Base-by-base conservation (phyloP, 2,113 vertebrate species). In the Amphiprion ocellaris region DNA sequence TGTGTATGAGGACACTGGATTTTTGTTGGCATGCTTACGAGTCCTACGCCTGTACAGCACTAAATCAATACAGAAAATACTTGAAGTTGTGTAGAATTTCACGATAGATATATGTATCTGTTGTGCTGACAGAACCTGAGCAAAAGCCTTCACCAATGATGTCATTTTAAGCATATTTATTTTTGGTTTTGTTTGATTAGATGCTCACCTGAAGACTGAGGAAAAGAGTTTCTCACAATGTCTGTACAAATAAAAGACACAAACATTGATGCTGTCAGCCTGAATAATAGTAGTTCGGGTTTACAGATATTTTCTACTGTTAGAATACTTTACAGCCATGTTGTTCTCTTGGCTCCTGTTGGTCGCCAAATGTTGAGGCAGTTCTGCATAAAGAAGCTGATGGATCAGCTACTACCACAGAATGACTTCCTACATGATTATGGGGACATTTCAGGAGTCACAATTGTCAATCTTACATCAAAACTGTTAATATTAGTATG, bases 21-120 rank as follows among this genome's bases (percentile, higher is more conserved):
- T 24, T 79, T 67, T 78, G 47, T 74, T 69, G 21, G 60, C 52
- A 77, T 77, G 58, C 30, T 75, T 77, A 5, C 60, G 76, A 71
- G 61, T 82, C 14, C 5, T n/a, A 3, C 64, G 1, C n/a, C 24
- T 69, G 54, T 79, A 64, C 54, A 66, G 55, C 69, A 69, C 69
- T 46, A 58, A 79, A 77, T 67, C 37, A 74, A 56, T 53, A 56
- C 55, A 77, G 52, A 75, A 64, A 68, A 69, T 84, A 87, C 83
- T 92, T 93, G 86, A 90, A 86, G 46, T 71, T 76, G 56, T 82
- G 56, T 41, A 64, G 62, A 55, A 19, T 54, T 15, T 68, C 30
- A 69, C 39, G 50, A 12, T 77, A 66, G 10, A 44, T 66, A 37
- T 12, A 52, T 61, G 19, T 72, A 39, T 26, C 26, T 26, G 26